These are phyloP conservation scores for Callithrix jacchus DNA, from an alignment of 2,113 vertebrate species.

Conservation along the genomic window DNA sequence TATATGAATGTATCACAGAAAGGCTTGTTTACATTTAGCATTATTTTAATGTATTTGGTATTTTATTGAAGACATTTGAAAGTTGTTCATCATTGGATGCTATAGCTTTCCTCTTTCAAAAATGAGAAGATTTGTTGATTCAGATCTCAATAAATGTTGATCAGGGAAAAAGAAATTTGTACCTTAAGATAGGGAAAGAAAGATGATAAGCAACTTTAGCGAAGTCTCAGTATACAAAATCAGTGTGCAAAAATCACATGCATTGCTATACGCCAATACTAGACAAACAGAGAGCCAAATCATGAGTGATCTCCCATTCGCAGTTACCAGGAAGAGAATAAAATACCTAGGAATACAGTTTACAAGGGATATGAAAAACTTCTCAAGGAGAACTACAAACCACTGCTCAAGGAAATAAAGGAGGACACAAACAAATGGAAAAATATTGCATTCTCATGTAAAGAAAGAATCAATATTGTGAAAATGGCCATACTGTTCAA, in stretches of 20 bases:
- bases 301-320: background rate
- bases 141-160: background rate
- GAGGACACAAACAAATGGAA: background rate
- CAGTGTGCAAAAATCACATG: background rate
- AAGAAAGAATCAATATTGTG: background rate
- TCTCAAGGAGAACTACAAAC: background rate
- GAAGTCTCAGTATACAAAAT: background rate
- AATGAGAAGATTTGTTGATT: background rate
- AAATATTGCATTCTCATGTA: background rate
- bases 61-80: background rate
- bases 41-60: background rate
- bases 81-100: background rate
- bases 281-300: background rate
- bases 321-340: background rate
- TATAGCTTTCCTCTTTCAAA: background rate
- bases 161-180: background rate
- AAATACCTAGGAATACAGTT: background rate
- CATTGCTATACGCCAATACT: background rate
- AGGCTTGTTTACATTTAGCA: background rate
- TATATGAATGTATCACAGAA: background rate
- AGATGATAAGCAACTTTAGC: background rate
- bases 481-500: background rate
- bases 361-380: background rate
- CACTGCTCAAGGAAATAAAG: background rate
- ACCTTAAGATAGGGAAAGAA: background rate